Conservation (phyloP, 2,797 vertebrate species). For the Myotis myotis region DNA sequence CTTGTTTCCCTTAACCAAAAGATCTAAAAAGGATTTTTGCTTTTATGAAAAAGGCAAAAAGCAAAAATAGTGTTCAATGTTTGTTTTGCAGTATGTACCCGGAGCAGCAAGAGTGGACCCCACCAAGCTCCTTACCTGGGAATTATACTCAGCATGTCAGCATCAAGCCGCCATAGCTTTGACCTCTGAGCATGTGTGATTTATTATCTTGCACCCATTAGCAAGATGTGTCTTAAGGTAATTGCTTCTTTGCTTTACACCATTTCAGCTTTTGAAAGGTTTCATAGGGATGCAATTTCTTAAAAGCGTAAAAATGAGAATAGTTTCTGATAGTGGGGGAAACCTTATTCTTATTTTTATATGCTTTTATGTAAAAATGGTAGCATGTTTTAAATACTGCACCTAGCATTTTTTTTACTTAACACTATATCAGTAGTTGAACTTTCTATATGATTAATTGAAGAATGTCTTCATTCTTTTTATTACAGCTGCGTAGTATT, state of each 20-base stretch:
- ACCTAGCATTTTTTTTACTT: background rate
- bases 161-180: background rate
- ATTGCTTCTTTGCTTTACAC: background rate
- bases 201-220: background rate
- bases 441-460: background rate
- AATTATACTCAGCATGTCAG: background rate
- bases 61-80: background rate
- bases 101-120: background rate
- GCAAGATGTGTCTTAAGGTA: background rate
- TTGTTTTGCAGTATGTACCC: background rate
- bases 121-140: background rate
- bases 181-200: background rate
- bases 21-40: background rate
- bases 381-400: background rate
- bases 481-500: background rate
- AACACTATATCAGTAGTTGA: background rate
- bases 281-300: background rate
- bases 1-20: background rate
- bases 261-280: background rate
- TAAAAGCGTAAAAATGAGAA: background rate
- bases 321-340: background rate
- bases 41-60: background rate
- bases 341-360: slow-evolving; percentile 40
- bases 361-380: background rate
- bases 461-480: background rate